Base-by-base conservation (phyloP, 2,888 invertebrate species). In the Drosophila dives region DNA sequence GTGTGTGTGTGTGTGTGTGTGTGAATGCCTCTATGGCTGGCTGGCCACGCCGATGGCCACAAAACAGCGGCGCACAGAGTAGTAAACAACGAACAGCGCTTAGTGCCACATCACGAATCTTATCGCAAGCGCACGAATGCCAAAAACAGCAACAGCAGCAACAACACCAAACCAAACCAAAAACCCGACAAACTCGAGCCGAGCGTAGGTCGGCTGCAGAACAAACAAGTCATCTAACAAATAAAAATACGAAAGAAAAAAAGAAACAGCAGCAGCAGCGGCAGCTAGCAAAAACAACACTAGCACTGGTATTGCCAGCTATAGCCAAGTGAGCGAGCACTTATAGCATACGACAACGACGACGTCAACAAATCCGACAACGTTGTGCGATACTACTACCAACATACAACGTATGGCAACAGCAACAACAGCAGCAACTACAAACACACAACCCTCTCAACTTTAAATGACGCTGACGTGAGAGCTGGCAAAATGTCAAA, bases 61-160 rank as follows among this genome's bases (percentile, higher is more conserved):
- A 88, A 88, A 86, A 72, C 86, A 86, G 83, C 85, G 89, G 86
- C 85, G 85, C 83, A 81, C 70, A 80, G 79, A 83, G 81, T 81
- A 88, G 86, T 86, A 88, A 86, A 86, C 86, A 86, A 81, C 86
- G 86, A 86, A 89, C 90, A 88, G 90, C 86, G 86, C 86, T 89
- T 86, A 86, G 90, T 90, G 87, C 89, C 87, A 81, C 89, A 89
- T 85, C 85, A 85, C 85, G 85, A 89, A 89, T 85, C 85, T 85
- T 85, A 85, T 85, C 85, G 85, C 89, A 79, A 83, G 88, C 80
- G 79, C 80, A 86, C 80, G 77, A 77, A 83, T 67, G 81, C 65
- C 80, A 67, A 67, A 70, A 79, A 60, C 65, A 72, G 34, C 72
- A 70, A 67, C 70, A 75, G 40, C 75, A 80, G 34, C 61, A 51